Evolutionary conservation across 1,140 invertebrate species (phyloP), one percentile per base, ranked within the genome.

Genomic region (Trachelipus rathkii): DNA sequence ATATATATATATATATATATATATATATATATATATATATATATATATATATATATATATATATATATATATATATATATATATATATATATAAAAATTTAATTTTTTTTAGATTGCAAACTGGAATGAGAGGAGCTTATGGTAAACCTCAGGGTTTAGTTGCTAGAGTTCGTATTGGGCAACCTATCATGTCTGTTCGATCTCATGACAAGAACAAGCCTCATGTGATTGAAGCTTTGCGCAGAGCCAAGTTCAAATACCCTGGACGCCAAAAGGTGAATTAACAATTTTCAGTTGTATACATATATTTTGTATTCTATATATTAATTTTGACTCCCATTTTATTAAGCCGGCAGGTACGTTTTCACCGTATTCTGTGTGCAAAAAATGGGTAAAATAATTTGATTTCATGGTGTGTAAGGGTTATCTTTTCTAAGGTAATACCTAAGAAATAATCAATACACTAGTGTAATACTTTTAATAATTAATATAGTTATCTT

Each of bases 201-300:
- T 95, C 95, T 13, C 94, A 92, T 78, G 97, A 99, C 83, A 90
- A 93, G 82, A 94, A 96, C 88, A 96, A 98, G 90, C 92, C 94
- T 71, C 89, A 94, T 82, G 95, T 97, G 53, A 90, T 98, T 79
- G 96, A 98, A 85, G 94, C 96, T 83, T 89, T 98, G 67, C 90
- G 96, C 86, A 92, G 97, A 90, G 96, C 97, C 76, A 99, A 99
- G 88, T 99, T 99, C 89, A 99, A 99, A 92, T 99, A 97, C 89
- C 98, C 97, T 79, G 97, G 97, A 73, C 92, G 97, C 85, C 97
- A 99, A 85, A 99, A 98, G 91, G 93, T 93, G 82, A 78, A 73
- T 74, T 21, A n/a, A 1, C 60, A 1, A 6, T 33, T 6, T 33
- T 33, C 33, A 46, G 8, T 19, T 72, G 21, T 33, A 74, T 19